A percentile compares a stretch with the other conserved stretches of the same genome.
Evolutionary conservation across 2,888 invertebrate genomes (phyloP).

Genomic region (Athripsodes cinereus): DNA sequence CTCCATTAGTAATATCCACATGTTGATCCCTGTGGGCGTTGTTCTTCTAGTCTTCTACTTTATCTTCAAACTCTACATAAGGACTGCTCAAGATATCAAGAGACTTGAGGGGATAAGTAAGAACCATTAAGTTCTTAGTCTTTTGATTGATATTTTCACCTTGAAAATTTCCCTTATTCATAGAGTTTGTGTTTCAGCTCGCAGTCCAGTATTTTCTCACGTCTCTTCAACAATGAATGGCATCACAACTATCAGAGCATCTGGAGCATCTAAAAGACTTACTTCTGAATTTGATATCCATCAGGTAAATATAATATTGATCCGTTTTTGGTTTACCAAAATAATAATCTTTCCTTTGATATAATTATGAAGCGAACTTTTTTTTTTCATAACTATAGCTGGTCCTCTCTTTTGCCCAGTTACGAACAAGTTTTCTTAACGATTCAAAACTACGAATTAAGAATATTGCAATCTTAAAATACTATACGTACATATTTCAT

Average conservation of each 20-base stretch:
- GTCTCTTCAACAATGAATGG: slow-evolving; percentile 83
- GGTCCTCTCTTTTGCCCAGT: too few relatives aligned
- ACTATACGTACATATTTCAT: too few relatives aligned
- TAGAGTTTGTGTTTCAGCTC: slow-evolving; percentile 49
- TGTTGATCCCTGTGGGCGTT: slow-evolving; percentile 59
- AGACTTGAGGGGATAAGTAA: slow-evolving; percentile 66
- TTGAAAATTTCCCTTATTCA: not conserved
- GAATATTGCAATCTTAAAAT: too few relatives aligned
- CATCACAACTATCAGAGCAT: slow-evolving; percentile 79
- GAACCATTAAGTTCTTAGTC: slow-evolving; percentile 32
- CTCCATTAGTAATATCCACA: slow-evolving; percentile 61
- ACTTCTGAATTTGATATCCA: slow-evolving; percentile 67
- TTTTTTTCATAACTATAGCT: too few relatives aligned
- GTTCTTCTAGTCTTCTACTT: slow-evolving; percentile 61
- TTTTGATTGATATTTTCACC: not conserved
- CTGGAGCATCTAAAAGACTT: slow-evolving; percentile 66
- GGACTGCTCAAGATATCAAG: slow-evolving; percentile 72
- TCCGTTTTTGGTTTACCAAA: too few relatives aligned
- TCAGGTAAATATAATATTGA: too few relatives aligned
- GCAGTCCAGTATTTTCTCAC: slow-evolving; percentile 89
- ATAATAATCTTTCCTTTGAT: too few relatives aligned
- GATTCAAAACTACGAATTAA: too few relatives aligned
- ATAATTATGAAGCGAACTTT: too few relatives aligned
- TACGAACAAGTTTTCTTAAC: too few relatives aligned
- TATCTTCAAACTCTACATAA: slow-evolving; percentile 65